These are phyloP conservation scores for Anoplophora glabripennis DNA, from an alignment of 1,140 invertebrate genomes.

Conservation along the genomic window DNA sequence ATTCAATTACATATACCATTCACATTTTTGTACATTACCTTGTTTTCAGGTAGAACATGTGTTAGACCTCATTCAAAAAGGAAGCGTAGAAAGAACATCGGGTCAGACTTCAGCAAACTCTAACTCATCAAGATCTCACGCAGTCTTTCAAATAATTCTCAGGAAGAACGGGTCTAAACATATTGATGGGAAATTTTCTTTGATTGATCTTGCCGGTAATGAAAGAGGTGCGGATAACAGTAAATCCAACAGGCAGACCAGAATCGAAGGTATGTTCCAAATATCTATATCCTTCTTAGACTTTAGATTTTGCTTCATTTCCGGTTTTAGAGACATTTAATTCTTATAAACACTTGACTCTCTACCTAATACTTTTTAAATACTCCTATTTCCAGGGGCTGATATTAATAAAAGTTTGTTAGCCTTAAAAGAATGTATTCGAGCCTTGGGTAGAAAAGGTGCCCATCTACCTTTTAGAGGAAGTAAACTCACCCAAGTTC, in stretches of 20 bases:
- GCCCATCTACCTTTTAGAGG: constrained; percentile 96
- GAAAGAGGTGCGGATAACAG: constrained; percentile 97
- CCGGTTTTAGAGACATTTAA: too few relatives aligned
- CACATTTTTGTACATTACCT: too few relatives aligned
- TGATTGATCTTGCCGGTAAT: constrained; percentile 98
- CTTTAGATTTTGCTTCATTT: not conserved
- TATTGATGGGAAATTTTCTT: constrained; percentile 90
- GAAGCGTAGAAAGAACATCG: constrained; percentile 79
- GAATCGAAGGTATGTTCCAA: constrained; percentile 76
- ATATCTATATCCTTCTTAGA: not conserved
- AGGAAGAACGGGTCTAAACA: constrained; percentile 68
- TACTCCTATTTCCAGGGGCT: constrained; percentile 56
- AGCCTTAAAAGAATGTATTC: constrained; percentile 97
- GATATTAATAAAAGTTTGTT: constrained; percentile 98
- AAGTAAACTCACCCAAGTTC: constrained; percentile 95
- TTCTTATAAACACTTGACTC: not conserved
- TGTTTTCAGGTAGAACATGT: constrained; percentile 71
- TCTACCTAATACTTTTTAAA: not conserved
- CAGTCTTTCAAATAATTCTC: constrained; percentile 85
- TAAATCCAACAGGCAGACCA: constrained; percentile 92
- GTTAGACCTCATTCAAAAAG: constrained; percentile 79
- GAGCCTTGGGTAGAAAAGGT: constrained; percentile 90
- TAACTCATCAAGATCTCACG: constrained; percentile 92
- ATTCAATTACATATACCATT: too few relatives aligned
- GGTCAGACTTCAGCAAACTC: constrained; percentile 91